These are phyloP conservation scores for Drosophila murphyi DNA, from an alignment of 1,140 invertebrate species.

Conservation along the genomic window DNA sequence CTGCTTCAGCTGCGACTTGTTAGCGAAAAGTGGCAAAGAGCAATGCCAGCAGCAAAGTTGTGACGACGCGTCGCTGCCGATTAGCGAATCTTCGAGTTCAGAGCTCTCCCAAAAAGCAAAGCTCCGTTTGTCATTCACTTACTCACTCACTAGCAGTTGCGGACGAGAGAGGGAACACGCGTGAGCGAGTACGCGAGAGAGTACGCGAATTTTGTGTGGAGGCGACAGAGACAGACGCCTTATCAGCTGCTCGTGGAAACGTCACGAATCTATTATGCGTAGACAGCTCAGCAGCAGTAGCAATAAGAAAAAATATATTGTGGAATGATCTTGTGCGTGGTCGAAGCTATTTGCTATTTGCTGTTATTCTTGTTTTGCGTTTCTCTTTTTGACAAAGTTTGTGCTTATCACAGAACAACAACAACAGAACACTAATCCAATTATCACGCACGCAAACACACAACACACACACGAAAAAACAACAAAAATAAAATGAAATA, in stretches of 20 bases:
- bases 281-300: conserved; percentile 14
- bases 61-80: conserved; percentile 60
- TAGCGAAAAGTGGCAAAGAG: conserved; percentile 58
- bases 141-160: no score
- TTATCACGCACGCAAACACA: not conserved
- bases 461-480: conserved; percentile 25
- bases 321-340: conserved; percentile 65
- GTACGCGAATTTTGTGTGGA: not conserved
- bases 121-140: not conserved
- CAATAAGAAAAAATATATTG: not conserved
- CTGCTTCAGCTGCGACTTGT: conserved; percentile 31
- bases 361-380: conserved; percentile 9
- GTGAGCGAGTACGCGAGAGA: conserved; percentile 1
- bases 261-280: conserved; percentile 42
- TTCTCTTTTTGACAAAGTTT: conserved; percentile 29
- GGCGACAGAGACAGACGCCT: conserved; percentile 22
- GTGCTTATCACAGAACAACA: conserved; percentile 40
- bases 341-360: conserved; percentile 12
- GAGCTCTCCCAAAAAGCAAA: conserved; percentile 35
- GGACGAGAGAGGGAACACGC: not conserved
- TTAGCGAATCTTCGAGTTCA: conserved; percentile 28
- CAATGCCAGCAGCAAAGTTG: conserved; percentile 60
- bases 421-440: conserved; percentile 3
- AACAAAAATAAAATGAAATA: conserved; percentile 7
- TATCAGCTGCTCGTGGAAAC: conserved; percentile 60